Percentiles rank a stretch among this genome's conserved stretches.
Conservation (phyloP, 2,888 invertebrate species). For the Peribatodes rhomboidaria region DNA sequence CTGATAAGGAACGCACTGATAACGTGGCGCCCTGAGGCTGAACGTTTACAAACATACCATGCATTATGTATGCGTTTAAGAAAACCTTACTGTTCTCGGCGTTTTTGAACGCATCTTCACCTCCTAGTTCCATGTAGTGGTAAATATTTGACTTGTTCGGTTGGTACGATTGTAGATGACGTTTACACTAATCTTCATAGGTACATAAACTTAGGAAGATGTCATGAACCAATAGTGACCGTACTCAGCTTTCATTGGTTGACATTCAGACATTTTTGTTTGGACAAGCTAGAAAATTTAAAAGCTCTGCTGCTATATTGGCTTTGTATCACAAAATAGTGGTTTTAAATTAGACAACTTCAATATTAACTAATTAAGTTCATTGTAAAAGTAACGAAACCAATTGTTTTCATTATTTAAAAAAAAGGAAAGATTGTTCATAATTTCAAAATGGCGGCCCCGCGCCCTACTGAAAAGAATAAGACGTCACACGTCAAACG, state of each 20-base stretch:
- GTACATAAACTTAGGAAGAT: conserved; percentile 22
- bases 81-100: conserved; percentile 1
- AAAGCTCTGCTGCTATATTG: neutral
- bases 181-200: conserved; percentile 16
- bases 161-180: conserved; percentile 11
- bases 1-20: conserved; percentile 64
- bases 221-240: conserved; percentile 7
- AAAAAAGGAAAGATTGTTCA: neutral
- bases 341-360: no score
- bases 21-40: conserved; percentile 56
- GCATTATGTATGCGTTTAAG: conserved; percentile 22
- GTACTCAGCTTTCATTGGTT: conserved; percentile 7
- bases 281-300: neutral
- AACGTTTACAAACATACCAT: conserved; percentile 26
- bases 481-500: conserved; percentile 12
- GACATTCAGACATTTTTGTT: neutral
- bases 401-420: no score
- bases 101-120: conserved; percentile 3
- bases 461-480: conserved; percentile 3
- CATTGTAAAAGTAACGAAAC: no score
- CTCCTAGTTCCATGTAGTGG: neutral
- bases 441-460: conserved; percentile 13
- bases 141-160: conserved; percentile 16
- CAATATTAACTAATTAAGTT: no score
- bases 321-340: neutral